Conservation (phyloP, 2,888 invertebrate species). For the Euclidia mi region DNA sequence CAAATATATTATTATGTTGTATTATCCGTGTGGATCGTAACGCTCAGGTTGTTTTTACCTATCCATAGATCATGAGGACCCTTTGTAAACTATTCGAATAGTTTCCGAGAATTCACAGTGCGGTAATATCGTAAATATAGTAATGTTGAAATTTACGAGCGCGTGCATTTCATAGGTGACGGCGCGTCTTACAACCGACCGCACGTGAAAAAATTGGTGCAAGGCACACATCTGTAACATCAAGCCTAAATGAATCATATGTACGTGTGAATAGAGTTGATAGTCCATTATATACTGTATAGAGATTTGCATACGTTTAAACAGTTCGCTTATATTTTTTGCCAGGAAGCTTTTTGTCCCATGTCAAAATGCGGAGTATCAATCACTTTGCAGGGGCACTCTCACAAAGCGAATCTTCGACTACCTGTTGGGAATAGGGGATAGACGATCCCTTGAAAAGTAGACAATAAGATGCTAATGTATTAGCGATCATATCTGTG, state of each 20-base stretch:
- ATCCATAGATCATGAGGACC: constrained; percentile 23
- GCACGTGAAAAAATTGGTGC: constrained; percentile 25
- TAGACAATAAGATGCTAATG: constrained; percentile 21
- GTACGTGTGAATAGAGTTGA: neutral
- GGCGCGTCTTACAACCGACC: constrained; percentile 27
- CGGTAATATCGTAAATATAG: constrained; percentile 23
- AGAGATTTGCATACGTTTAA: constrained; percentile 64
- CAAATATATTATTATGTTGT: constrained; percentile 13
- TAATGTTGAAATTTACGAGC: constrained; percentile 50
- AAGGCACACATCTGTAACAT: constrained; percentile 9
- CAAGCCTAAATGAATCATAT: neutral
- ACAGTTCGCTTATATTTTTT: constrained; percentile 53
- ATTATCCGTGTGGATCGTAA: constrained; percentile 12
- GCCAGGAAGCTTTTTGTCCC: constrained; percentile 60
- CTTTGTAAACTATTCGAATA: constrained; percentile 8
- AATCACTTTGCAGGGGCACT: constrained; percentile 53
- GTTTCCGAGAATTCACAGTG: constrained; percentile 34
- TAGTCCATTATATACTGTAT: constrained; percentile 14
- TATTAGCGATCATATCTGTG: constrained; percentile 14
- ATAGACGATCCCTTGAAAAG: neutral
- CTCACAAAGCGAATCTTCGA: constrained; percentile 29
- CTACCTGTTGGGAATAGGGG: constrained; percentile 54
- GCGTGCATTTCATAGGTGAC: constrained; percentile 48
- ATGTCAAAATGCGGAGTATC: constrained; percentile 49
- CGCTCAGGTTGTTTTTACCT: constrained; percentile 5